Evolutionary conservation across 2,888 invertebrate species (phyloP).

Genomic region (Leptopilina drosophilae): DNA sequence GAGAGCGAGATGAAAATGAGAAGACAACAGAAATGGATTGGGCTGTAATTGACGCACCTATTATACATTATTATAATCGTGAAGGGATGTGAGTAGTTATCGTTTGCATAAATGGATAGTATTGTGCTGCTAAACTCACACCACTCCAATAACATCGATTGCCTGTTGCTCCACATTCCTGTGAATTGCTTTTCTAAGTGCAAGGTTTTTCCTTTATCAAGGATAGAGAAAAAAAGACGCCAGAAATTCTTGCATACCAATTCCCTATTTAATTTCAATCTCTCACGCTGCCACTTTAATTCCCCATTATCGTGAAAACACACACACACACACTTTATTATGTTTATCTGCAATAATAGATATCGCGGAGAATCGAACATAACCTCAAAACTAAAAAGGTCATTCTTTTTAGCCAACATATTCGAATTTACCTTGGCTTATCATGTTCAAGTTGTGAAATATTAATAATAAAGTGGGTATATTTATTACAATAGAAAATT

Average conservation of each 20-base stretch:
- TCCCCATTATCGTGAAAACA: background rate
- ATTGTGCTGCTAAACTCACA: no score
- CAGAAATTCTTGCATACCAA: constrained; percentile 55
- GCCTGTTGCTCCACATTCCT: constrained; percentile 68
- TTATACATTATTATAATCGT: constrained; percentile 6
- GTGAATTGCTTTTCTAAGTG: constrained; percentile 36
- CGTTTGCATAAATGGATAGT: constrained; percentile 60
- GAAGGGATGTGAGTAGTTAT: constrained; percentile 51
- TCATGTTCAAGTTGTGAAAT: no score
- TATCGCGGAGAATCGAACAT: no score
- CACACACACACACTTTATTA: no score
- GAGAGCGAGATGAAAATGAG: background rate
- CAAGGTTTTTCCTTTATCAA: constrained; percentile 69
- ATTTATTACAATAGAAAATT: no score
- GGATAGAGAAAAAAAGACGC: constrained; percentile 64
- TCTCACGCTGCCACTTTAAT: constrained; percentile 1
- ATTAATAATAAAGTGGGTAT: no score
- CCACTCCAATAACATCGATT: constrained; percentile 33
- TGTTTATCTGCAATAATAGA: no score
- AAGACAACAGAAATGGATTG: constrained; percentile 25
- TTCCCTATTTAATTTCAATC: constrained; percentile 53
- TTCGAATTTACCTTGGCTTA: no score
- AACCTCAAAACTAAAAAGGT: no score
- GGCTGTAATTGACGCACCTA: constrained; percentile 16
- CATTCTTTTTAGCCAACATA: no score